Evolutionary conservation across 2,113 vertebrate species (phyloP).

Genomic region (Zosterops japonicus): DNA sequence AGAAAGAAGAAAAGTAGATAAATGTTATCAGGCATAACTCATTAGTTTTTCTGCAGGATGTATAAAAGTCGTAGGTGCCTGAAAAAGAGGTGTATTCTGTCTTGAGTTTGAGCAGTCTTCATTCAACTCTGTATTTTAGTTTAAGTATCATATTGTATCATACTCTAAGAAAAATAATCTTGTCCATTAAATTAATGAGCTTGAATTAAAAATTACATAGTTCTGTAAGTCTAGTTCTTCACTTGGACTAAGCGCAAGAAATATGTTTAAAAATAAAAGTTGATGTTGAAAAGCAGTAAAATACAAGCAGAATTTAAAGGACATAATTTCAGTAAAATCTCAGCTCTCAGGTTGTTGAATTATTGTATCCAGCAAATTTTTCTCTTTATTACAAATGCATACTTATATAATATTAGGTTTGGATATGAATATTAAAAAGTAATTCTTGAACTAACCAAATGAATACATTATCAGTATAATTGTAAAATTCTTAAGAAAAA

Average conservation of each 20-base stretch:
- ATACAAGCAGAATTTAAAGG: neutral
- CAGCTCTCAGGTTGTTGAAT: neutral
- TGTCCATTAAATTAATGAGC: neutral
- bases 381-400: neutral
- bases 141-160: neutral
- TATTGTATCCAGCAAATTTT: neutral
- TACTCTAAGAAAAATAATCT: neutral
- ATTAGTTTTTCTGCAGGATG: neutral
- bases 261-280: neutral
- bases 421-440: neutral
- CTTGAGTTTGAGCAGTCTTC: neutral
- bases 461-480: neutral
- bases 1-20: neutral
- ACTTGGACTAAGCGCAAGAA: neutral
- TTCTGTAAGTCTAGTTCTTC: neutral
- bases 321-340: neutral
- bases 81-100: neutral
- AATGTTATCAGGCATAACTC: neutral
- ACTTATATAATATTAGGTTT: neutral
- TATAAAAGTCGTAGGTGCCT: neutral
- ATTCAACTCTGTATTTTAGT: neutral
- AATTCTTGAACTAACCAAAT: neutral
- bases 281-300: neutral
- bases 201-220: neutral
- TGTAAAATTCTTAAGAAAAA: neutral